A percentile compares a stretch with the other conserved stretches of the same genome.
phyloP scores from a whole-genome alignment of 1,140 invertebrate species.

The Tribolium castaneum region DNA sequence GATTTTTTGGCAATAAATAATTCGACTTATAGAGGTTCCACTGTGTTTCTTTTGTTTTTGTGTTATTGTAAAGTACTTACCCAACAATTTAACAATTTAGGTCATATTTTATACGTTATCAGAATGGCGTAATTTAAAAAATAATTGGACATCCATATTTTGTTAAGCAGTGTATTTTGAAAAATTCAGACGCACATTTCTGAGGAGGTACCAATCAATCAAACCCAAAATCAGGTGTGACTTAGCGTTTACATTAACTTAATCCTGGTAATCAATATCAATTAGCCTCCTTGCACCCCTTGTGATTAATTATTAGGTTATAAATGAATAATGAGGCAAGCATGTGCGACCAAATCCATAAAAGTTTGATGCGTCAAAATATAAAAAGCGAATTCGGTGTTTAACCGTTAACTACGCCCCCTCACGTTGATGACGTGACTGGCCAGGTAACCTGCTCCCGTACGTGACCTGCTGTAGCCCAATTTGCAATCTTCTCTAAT shows the following conservation, averaged over 20 bases:
- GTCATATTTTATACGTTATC: no score
- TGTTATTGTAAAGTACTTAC: no score
- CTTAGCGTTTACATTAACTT: conserved; percentile 4
- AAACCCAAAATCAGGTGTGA: conserved; percentile 11
- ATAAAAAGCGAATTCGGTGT: no score
- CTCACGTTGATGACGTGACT: background rate
- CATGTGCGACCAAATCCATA: conserved; percentile 6
- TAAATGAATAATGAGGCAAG: conserved; percentile 16
- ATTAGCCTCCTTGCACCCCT: background rate
- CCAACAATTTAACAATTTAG: no score
- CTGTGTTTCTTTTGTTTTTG: no score
- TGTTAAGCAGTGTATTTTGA: no score
- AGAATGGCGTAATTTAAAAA: no score
- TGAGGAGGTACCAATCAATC: background rate
- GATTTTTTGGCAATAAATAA: no score
- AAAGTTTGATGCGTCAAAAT: background rate
- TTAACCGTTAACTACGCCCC: background rate
- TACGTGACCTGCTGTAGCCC: no score
- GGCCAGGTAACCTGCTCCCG: background rate
- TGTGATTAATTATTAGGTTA: conserved; percentile 11
- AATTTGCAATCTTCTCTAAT: background rate
- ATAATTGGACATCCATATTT: no score
- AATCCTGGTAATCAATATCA: conserved; percentile 8
- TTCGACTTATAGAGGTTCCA: no score
- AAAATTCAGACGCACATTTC: background rate